Conservation (phyloP, 2,888 invertebrate species). For the Amphimallon solstitiale region DNA sequence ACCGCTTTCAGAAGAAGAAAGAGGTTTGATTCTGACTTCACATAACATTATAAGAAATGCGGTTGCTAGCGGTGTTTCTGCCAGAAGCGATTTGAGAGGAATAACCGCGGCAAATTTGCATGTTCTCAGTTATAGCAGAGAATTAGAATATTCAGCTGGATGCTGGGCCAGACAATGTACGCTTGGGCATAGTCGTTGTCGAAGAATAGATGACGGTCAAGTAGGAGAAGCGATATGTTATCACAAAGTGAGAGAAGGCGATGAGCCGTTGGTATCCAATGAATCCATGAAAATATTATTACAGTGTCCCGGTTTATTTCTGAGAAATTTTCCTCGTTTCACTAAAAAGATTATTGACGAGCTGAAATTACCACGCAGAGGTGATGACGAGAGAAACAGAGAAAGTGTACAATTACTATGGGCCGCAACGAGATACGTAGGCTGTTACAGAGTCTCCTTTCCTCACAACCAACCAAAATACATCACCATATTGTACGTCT, state of each 20-base stretch:
- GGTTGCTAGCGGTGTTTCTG: no score
- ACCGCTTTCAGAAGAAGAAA: no score
- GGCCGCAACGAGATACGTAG: background rate
- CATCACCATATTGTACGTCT: slow-evolving; percentile 1
- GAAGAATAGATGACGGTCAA: background rate
- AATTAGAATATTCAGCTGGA: slow-evolving; percentile 12
- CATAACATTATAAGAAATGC: no score
- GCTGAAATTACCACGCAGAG: background rate
- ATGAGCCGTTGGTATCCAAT: background rate
- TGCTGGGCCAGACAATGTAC: slow-evolving; percentile 30
- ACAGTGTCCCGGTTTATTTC: background rate
- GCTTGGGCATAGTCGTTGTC: slow-evolving; percentile 5
- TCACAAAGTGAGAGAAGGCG: background rate
- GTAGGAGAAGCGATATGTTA: slow-evolving; percentile 19
- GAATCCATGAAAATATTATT: background rate
- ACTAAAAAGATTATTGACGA: background rate
- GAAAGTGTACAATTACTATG: slow-evolving; percentile 8
- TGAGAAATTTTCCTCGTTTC: background rate
- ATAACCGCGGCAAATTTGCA: slow-evolving; percentile 13
- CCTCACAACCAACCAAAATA: background rate
- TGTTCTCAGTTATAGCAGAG: slow-evolving; percentile 14
- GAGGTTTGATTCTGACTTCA: no score
- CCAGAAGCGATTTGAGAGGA: no score
- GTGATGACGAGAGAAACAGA: slow-evolving; percentile 1
- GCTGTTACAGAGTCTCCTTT: slow-evolving; percentile 10